Percentiles rank a stretch among this genome's conserved stretches.
phyloP scores from a whole-genome alignment of 2,797 vertebrate species.

The Gila robusta region DNA sequence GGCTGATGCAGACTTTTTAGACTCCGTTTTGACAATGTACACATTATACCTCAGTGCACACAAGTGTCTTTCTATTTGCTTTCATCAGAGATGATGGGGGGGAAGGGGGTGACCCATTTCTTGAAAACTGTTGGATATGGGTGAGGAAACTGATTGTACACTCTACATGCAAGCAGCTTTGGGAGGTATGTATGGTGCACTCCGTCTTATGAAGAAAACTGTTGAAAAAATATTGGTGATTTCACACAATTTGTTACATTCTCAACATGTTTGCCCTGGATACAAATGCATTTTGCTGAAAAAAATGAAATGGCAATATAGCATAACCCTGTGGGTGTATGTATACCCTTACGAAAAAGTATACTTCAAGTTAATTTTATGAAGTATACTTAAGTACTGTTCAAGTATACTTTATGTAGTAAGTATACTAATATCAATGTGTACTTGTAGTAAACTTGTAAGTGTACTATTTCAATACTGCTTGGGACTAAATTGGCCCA shows the following conservation, averaged over 20 bases:
- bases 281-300: background rate
- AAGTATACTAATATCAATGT: no score
- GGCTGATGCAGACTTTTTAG: constrained; percentile 46
- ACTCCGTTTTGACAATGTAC: constrained; percentile 49
- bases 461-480: no score
- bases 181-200: background rate
- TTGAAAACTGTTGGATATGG: background rate
- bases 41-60: constrained; percentile 51
- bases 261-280: background rate
- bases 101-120: constrained; percentile 24
- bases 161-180: background rate
- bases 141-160: constrained; percentile 12
- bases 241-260: constrained; percentile 5
- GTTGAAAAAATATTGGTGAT: background rate
- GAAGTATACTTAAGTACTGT: no score
- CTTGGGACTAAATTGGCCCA: no score
- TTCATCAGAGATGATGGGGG: constrained; percentile 26
- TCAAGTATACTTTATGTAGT: no score
- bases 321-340: background rate
- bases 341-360: no score
- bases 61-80: constrained; percentile 55
- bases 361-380: no score
- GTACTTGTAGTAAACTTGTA: no score
- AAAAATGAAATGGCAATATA: background rate
- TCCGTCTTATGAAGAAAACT: constrained; percentile 9